A percentile compares a stretch with the other conserved stretches of the same genome.
These are phyloP conservation scores for Luperina testacea DNA, from an alignment of 2,888 invertebrate genomes.

Conservation along the genomic window DNA sequence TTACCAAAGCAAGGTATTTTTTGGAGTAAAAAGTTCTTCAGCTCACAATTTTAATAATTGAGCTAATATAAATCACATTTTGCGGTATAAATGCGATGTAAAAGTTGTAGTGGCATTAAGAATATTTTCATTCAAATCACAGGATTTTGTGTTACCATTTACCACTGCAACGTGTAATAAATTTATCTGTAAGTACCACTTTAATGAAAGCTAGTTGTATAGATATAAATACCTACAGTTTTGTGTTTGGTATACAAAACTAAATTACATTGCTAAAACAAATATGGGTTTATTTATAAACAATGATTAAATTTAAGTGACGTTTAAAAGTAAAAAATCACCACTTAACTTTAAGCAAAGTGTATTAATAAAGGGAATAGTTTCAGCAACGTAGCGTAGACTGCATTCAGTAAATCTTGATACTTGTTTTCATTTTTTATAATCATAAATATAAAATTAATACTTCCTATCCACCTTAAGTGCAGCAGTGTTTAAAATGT, in stretches of 20 bases:
- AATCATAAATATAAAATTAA: constrained; percentile 58
- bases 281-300: constrained; percentile 1
- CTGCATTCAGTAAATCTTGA: constrained; percentile 49
- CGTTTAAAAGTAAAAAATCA: background rate
- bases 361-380: background rate
- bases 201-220: constrained; percentile 26
- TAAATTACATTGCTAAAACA: constrained; percentile 25
- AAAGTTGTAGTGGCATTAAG: constrained; percentile 31
- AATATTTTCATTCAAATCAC: constrained; percentile 39
- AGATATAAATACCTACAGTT: constrained; percentile 31
- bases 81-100: constrained; percentile 53
- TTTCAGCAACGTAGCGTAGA: constrained; percentile 37
- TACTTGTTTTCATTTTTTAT: constrained; percentile 44
- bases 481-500: constrained; percentile 87
- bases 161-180: constrained; percentile 7
- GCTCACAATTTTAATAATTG: constrained; percentile 15
- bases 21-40: background rate
- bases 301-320: background rate
- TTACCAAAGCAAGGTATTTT: constrained; percentile 18
- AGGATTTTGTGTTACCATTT: constrained; percentile 34
- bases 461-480: constrained; percentile 86
- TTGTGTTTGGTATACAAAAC: constrained; percentile 24
- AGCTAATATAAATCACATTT: constrained; percentile 46
- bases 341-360: background rate
- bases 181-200: constrained; percentile 26